Conservation (phyloP, 2,888 invertebrate genomes). For the Drosophila affinis region DNA sequence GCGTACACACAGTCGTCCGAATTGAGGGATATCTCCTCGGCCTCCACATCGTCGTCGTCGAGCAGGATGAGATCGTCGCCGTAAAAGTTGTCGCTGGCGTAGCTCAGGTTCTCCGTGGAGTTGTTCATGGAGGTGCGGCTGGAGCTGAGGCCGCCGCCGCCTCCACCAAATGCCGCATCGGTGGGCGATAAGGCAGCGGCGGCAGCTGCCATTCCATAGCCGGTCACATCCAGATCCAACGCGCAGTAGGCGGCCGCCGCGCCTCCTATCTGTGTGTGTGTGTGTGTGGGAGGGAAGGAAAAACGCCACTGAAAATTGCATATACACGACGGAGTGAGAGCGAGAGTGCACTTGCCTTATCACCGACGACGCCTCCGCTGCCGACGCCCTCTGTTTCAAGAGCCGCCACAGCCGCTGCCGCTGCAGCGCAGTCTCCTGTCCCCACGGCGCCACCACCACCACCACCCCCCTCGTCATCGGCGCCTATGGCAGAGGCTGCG, state of each 20-base stretch:
- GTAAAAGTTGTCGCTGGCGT: conserved; percentile 82
- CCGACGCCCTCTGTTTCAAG: conserved; percentile 23
- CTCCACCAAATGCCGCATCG: conserved; percentile 42
- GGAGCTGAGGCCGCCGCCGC: conserved; percentile 64
- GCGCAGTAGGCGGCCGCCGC: conserved; percentile 58
- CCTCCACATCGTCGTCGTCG: conserved; percentile 76
- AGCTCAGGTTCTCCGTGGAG: conserved; percentile 83
- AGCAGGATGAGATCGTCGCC: conserved; percentile 82
- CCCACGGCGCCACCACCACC: conserved; percentile 13
- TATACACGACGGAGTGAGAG: background rate
- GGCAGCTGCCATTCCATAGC: conserved; percentile 36
- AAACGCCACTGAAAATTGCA: conserved; percentile 31
- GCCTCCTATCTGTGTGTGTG: conserved; percentile 44
- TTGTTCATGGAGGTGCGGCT: conserved; percentile 82
- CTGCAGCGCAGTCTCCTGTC: conserved; percentile 55
- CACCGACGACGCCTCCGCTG: conserved; percentile 35
- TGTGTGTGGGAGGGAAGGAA: conserved; percentile 10
- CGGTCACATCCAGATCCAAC: conserved; percentile 41
- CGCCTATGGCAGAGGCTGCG: conserved; percentile 8
- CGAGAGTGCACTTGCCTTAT: conserved; percentile 62
- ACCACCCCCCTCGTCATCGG: conserved; percentile 6
- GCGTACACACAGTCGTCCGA: conserved; percentile 84
- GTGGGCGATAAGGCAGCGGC: conserved; percentile 65
- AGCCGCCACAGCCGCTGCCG: conserved; percentile 12
- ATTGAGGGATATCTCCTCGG: conserved; percentile 82